A percentile compares a stretch with the other conserved stretches of the same genome.
These are phyloP conservation scores for Haliclona indistincta DNA, from an alignment of 37 sponge, comb jelly and placozoan genomes.

Conservation along the genomic window DNA sequence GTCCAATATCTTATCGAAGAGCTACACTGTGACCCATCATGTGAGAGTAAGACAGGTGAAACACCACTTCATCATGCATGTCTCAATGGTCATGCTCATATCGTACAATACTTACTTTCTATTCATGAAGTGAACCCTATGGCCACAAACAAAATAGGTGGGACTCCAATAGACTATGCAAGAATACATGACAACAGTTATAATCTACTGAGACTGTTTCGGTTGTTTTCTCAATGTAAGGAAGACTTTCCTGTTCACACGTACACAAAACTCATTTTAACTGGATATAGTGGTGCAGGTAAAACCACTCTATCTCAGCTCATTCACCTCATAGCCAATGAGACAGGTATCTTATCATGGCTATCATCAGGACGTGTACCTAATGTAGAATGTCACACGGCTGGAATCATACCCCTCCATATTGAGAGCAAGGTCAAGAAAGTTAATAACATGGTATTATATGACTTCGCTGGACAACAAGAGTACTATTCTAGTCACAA, in stretches of 20 bases:
- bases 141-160: no score
- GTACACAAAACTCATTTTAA: no score
- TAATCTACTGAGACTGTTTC: neutral
- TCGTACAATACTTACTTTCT: no score
- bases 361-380: neutral
- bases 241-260: no score
- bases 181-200: neutral
- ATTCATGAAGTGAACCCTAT: neutral
- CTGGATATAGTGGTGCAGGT: neutral
- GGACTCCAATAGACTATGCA: neutral
- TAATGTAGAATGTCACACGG: neutral
- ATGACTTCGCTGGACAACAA: no score
- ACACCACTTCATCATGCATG: constrained; percentile 8
- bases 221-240: no score
- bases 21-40: neutral
- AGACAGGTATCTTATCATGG: neutral
- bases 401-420: constrained; percentile 15
- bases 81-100: neutral
- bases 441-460: no score
- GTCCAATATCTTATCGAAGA: neutral
- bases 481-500: no score
- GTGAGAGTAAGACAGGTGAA: neutral
- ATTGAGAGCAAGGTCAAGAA: constrained; percentile 2
- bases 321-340: no score
- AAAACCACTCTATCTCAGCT: neutral